These are phyloP conservation scores for Zhuqinia jingwanae DNA, from an alignment of 2,888 invertebrate genomes.

Conservation along the genomic window DNA sequence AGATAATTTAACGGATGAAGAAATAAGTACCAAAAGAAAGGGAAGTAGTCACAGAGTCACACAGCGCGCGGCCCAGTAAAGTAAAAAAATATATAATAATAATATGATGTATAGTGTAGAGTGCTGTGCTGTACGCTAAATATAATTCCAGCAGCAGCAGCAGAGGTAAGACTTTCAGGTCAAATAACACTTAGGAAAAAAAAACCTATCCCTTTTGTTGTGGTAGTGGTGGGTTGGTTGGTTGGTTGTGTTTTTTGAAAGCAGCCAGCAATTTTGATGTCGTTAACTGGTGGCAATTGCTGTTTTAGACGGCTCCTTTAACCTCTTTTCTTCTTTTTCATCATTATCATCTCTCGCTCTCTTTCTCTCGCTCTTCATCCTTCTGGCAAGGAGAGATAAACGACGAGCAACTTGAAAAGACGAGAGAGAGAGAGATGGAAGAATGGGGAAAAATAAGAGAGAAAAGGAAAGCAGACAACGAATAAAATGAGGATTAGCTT, in stretches of 20 bases:
- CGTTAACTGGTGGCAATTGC: constrained; percentile 62
- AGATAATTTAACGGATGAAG: constrained; percentile 58
- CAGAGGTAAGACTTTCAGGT: not conserved
- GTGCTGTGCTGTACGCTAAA: not conserved
- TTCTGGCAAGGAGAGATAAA: constrained; percentile 59
- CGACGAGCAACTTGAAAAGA: constrained; percentile 12
- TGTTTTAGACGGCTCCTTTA: constrained; percentile 56
- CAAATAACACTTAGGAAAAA: not conserved
- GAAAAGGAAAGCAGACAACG: not conserved
- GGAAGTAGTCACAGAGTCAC: not conserved
- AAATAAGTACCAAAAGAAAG: not conserved
- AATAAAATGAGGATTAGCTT: not conserved
- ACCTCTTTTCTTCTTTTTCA: constrained; percentile 11
- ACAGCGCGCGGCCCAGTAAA: too few relatives aligned
- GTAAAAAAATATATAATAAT: not conserved
- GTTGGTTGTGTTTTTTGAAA: constrained; percentile 13
- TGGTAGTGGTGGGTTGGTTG: constrained; percentile 36
- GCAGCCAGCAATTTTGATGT: constrained; percentile 47
- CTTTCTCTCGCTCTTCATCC: constrained; percentile 2
- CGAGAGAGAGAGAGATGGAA: not conserved
- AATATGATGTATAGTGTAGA: not conserved
- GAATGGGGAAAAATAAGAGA: not conserved
- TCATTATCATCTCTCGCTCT: not conserved
- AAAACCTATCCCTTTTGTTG: constrained; percentile 27
- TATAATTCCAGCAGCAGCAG: not conserved